Evolutionary conservation across 2,113 vertebrate species (phyloP).

Genomic region (Oxyruncus cristatus): DNA sequence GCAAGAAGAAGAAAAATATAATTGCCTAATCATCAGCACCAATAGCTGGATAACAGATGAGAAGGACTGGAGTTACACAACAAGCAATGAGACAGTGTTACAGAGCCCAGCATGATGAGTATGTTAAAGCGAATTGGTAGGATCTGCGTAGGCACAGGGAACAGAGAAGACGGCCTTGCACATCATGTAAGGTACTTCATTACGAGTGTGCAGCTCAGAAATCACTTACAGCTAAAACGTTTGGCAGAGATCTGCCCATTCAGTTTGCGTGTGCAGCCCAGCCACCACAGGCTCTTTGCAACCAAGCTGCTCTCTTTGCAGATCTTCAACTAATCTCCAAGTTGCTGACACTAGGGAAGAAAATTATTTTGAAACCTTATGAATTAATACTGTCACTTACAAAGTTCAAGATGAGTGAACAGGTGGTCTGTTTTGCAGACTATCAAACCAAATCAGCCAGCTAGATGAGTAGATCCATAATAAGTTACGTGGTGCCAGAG

Average conservation of each 20-base stretch:
- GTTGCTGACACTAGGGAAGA: not conserved
- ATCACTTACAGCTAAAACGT: not conserved
- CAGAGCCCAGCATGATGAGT: not conserved
- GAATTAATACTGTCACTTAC: not conserved
- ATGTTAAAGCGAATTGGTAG: not conserved
- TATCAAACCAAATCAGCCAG: not conserved
- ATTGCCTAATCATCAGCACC: not conserved
- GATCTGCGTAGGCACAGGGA: not conserved
- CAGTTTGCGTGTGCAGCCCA: not conserved
- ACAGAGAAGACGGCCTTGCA: not conserved
- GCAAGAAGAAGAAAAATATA: not conserved
- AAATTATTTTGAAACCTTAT: not conserved
- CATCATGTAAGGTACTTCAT: not conserved
- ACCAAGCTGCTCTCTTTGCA: not conserved
- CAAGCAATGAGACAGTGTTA: accelerated
- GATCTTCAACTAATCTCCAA: not conserved
- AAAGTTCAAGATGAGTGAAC: not conserved
- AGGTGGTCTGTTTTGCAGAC: not conserved
- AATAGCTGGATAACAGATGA: not conserved
- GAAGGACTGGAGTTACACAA: not conserved
- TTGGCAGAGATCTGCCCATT: not conserved
- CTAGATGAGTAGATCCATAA: not conserved
- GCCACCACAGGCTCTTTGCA: not conserved
- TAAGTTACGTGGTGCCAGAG: not conserved
- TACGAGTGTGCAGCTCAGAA: not conserved